These are phyloP conservation scores for Patiria miniata DNA, from an alignment of 35 echinoderm and acorn worm genomes.

Conservation along the genomic window DNA sequence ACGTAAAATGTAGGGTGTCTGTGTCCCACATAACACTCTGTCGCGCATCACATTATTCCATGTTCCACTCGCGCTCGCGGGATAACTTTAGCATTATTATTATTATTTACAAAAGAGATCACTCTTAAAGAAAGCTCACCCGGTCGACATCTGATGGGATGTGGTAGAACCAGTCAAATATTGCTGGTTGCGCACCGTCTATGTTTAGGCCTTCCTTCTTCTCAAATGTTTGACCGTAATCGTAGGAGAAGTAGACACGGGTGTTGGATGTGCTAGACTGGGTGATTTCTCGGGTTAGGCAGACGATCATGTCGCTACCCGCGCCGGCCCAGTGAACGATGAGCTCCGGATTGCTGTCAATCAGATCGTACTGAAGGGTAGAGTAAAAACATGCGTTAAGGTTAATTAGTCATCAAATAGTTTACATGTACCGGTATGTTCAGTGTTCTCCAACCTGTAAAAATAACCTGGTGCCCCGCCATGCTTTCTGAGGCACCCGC, in stretches of 20 bases:
- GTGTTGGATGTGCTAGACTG: conserved; percentile 27
- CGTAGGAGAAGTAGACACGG: conserved; percentile 64
- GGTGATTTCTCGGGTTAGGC: conserved; percentile 70
- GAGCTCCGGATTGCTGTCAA: conserved; percentile 82
- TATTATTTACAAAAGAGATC: not conserved
- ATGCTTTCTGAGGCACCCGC: no score
- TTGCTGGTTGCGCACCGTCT: not conserved
- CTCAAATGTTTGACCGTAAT: conserved; percentile 75
- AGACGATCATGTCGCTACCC: conserved; percentile 72
- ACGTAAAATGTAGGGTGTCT: no score
- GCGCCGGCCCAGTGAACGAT: conserved; percentile 89
- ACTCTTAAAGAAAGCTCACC: conserved; percentile 44
- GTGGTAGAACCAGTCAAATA: conserved; percentile 80
- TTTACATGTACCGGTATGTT: no score
- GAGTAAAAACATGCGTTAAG: not conserved
- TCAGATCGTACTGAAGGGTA: conserved; percentile 63
- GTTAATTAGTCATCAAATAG: no score
- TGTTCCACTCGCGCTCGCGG: no score
- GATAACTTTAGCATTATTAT: no score
- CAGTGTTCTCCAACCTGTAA: no score
- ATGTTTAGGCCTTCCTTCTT: conserved; percentile 33
- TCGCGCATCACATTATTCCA: no score
- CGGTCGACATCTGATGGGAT: conserved; percentile 67
- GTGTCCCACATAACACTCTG: no score
- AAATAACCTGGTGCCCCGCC: no score